Base-by-base conservation (phyloP, 2,113 vertebrate species). In the Campylorhamphus procurvoides region DNA sequence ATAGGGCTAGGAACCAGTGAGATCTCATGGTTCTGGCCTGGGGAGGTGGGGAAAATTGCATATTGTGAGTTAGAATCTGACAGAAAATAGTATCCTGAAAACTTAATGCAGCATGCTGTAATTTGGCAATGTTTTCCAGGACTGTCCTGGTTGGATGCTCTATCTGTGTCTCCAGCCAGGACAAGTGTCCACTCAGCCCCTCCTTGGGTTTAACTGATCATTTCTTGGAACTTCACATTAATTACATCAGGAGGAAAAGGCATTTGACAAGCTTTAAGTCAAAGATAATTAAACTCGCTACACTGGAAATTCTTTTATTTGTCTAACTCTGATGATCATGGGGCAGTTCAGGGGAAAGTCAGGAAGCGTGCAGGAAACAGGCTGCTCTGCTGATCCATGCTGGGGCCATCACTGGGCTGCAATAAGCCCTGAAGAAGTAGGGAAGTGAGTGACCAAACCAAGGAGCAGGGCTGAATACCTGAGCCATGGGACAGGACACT, bases 181-280 rank as follows among this genome's bases (percentile, higher is more conserved):
- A 40, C 39, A 84, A 72, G 39, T 1, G 22, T 72, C 71, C 74
- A 44, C 39, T 75, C 64, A 29, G 69, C 35, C 33, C 78, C 67
- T 59, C 42, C 56, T 47, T 44, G 40, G 68, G 11, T 75, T 80
- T 81, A 80, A 72, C 39, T 52, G 80, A 75, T 60, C 27, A 44
- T 89, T 97, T 96, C 73, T 94, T 95, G 84, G 86, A 96, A 78
- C 78, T 89, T 91, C 29, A 31, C 35, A 29, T 90, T 46, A 78
- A 10, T 78, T 90, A 47, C 18, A n/a, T 31, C 18, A 42, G 58
- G 58, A 94, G 84, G 80, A 92, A 95, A 92, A 84, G 72, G 10
- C 37, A 29, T 82, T 52, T 87, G 74, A 93, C 69, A 71, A 56
- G 60, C 22, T 23, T 75, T 78, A 75, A 76, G 50, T 56, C 49